Evolutionary conservation across 2,888 invertebrate species (phyloP), one percentile per base, ranked within the genome.

Genomic region (Diabrotica balteata): DNA sequence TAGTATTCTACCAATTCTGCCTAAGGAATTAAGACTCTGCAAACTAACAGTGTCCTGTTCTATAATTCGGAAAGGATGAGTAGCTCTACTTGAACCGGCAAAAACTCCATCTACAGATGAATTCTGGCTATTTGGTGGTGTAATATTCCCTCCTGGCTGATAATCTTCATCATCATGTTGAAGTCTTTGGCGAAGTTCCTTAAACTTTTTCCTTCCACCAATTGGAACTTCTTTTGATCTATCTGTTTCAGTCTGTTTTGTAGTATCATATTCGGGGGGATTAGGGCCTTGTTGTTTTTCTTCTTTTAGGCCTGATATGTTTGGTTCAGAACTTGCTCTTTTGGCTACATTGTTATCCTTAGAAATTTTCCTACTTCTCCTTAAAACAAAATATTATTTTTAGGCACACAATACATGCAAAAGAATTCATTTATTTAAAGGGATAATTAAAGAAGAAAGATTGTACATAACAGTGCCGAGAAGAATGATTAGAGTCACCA

Each of bases 21-120:
- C 95, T 67, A 95, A 86, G 59, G 95, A 95, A 76, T 94, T 93
- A 88, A 95, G 92, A 80, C 95, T 95, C 83, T 95, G 94, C 77
- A 95, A 85, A 81, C 94, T 95, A 83, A 94, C 88, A 11, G 94
- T 91, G 83, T 95, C 95, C 78, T 93, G 93, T 76, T 96, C 94
- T 78, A 95, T 94, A 72, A 95, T 92, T 84, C 90, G 88, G 82
- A 94, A 94, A 22, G 94, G 94, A 84, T 93, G 94, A 67, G 87
- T 85, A 57, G 89, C 88, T 77, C 89, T 88, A 60, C 87, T 87
- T 70, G 89, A 87, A 47, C 86, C 85, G 8, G 90, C 88, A 82
- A 89, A 92, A 10, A 92, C 89, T 69, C 92, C 92, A 78, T 95
- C 95, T 63, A 92, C 89, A 8, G 93, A 92, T 73, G 90, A 90